Conservation (phyloP, 2,888 invertebrate genomes). For the Chesias legatella region DNA sequence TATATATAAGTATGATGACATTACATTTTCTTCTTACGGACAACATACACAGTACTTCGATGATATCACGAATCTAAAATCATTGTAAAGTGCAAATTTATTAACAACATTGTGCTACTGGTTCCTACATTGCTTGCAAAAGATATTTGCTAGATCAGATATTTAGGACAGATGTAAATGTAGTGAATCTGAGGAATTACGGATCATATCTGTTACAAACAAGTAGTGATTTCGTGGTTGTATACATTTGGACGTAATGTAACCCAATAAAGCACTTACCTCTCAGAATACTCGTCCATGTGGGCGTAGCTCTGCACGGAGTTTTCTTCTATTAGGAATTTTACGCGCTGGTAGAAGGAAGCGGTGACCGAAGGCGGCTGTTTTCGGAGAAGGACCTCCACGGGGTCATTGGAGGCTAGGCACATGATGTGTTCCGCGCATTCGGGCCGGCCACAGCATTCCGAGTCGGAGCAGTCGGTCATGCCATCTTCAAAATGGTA, state of each 20-base stretch:
- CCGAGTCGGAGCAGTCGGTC: conserved; percentile 98
- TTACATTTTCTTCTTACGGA: conserved; percentile 59
- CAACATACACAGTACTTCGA: conserved; percentile 64
- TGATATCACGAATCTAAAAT: conserved; percentile 71
- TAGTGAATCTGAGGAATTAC: conserved; percentile 22
- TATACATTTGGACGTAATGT: conserved; percentile 35
- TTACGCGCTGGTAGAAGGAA: conserved; percentile 97
- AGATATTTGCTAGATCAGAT: conserved; percentile 45
- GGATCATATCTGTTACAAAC: conserved; percentile 63
- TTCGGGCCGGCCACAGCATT: conserved; percentile 94
- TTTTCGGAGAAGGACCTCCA: conserved; percentile 96
- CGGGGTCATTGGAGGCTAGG: conserved; percentile 96
- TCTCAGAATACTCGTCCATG: conserved; percentile 98
- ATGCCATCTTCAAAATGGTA: conserved; percentile 92
- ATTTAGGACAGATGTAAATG: conserved; percentile 18
- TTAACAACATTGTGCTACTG: conserved; percentile 64
- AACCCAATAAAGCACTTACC: conserved; percentile 84
- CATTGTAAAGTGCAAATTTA: conserved; percentile 72
- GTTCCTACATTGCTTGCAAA: conserved; percentile 59
- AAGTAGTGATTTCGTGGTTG: conserved; percentile 70
- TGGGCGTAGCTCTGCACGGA: conserved; percentile 99
- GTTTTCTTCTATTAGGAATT: conserved; percentile 98
- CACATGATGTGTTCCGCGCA: conserved; percentile 97
- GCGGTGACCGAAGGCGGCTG: conserved; percentile 98
- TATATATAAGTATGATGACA: too few relatives aligned